These are phyloP conservation scores for Alectura lathami DNA, from an alignment of 2,113 vertebrate genomes.

Conservation along the genomic window DNA sequence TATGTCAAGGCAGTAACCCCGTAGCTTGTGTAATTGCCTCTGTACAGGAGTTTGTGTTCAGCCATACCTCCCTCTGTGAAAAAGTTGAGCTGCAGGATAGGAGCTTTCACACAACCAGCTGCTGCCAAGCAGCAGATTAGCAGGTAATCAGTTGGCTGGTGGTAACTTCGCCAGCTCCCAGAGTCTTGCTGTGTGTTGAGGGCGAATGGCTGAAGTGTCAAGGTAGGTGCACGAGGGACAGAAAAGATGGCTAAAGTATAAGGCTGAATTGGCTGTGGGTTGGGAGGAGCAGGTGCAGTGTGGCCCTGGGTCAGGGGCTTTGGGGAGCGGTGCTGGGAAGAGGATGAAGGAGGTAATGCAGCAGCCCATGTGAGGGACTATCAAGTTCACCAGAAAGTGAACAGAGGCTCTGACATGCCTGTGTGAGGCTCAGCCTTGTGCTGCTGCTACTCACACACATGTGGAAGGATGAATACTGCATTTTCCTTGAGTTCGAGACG, in stretches of 20 bases:
- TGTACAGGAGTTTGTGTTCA: slow-evolving; percentile 69
- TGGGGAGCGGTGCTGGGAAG: background rate
- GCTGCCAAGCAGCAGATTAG: slow-evolving; percentile 70
- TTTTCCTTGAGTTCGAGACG: background rate
- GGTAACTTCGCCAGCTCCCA: slow-evolving; percentile 47
- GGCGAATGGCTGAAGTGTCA: background rate
- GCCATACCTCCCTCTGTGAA: slow-evolving; percentile 64
- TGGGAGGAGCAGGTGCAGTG: background rate
- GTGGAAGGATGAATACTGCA: background rate
- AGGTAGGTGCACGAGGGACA: background rate
- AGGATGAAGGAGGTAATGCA: background rate
- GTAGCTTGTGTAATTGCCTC: slow-evolving; percentile 70
- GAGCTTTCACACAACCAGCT: slow-evolving; percentile 70
- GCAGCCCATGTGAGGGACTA: background rate
- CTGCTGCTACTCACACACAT: background rate
- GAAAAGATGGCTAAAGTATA: background rate
- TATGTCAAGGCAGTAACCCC: slow-evolving; percentile 64
- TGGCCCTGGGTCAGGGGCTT: background rate
- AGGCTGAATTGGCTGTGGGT: background rate
- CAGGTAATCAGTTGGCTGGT: slow-evolving; percentile 66
- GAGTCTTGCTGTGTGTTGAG: slow-evolving; percentile 18
- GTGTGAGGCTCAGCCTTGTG: background rate
- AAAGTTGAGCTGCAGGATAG: slow-evolving; percentile 68
- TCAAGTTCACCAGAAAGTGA: background rate
- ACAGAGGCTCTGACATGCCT: background rate